Evolutionary conservation across 2,888 invertebrate species (phyloP).

Genomic region (Hemicrepidius hirtus): DNA sequence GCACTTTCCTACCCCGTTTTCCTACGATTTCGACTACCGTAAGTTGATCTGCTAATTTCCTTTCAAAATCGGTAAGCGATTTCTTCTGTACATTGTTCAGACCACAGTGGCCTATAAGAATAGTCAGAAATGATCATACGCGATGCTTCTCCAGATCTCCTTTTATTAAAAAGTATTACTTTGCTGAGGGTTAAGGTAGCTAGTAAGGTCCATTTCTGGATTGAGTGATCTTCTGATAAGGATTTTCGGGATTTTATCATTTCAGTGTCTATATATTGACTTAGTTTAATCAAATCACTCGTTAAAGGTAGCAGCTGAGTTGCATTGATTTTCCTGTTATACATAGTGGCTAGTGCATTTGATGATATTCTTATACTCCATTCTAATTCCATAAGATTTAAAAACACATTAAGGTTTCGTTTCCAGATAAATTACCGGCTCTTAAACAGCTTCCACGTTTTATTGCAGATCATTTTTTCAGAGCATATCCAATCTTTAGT

Average conservation of each 20-base stretch:
- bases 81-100: constrained; percentile 2
- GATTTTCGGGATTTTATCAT: not conserved
- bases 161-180: constrained; percentile 42
- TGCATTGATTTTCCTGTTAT: constrained; percentile 16
- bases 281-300: constrained; percentile 16
- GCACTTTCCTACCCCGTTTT: constrained; percentile 36
- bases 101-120: constrained; percentile 19
- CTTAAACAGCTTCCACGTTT: constrained; percentile 4
- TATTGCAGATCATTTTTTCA: constrained; percentile 17
- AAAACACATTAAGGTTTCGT: not conserved
- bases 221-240: not conserved
- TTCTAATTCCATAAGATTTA: constrained; percentile 12
- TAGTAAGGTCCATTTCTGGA: constrained; percentile 8
- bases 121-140: constrained; percentile 26
- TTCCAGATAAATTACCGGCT: not conserved
- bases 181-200: not conserved
- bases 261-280: not conserved
- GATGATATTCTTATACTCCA: constrained; percentile 15
- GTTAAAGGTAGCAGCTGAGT: constrained; percentile 11
- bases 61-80: constrained; percentile 33
- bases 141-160: constrained; percentile 39
- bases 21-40: constrained; percentile 32
- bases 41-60: constrained; percentile 22
- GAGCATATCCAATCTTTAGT: constrained; percentile 23
- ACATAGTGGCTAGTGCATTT: constrained; percentile 12